Conservation (phyloP, 2,113 vertebrate species). For the Ranitomeya imitator region DNA sequence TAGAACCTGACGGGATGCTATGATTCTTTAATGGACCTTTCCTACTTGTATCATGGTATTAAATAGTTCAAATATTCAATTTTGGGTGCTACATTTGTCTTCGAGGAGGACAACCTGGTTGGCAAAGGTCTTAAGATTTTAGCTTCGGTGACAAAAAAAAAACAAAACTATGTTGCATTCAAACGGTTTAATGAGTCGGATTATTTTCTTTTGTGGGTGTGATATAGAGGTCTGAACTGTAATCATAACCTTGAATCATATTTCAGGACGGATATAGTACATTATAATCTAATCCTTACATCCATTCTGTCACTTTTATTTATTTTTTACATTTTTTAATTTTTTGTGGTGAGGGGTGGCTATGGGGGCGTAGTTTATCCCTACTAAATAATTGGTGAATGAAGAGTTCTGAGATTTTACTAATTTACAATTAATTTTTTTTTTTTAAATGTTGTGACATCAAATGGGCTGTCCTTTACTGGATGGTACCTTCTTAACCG, state of each 20-base stretch:
- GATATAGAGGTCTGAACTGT: not conserved
- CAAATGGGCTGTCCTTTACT: too few relatives aligned
- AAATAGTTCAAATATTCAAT: not conserved
- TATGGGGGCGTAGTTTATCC: not conserved
- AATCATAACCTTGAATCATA: not conserved
- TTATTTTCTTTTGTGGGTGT: not conserved
- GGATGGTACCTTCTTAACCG: too few relatives aligned
- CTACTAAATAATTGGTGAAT: not conserved
- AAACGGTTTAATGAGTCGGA: not conserved
- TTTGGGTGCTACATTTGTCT: not conserved
- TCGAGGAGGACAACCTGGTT: not conserved
- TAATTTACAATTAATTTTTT: not conserved
- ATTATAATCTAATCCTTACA: not conserved
- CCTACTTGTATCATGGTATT: not conserved
- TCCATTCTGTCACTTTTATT: not conserved
- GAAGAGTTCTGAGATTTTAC: not conserved
- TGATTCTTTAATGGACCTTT: not conserved
- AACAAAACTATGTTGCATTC: not conserved
- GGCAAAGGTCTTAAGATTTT: slow-evolving; percentile 4
- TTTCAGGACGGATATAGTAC: slow-evolving; percentile 21
- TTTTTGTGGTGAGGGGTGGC: not conserved
- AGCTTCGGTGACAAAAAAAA: not conserved
- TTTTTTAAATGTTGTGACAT: not conserved
- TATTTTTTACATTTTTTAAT: too few relatives aligned
- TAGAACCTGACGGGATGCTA: not conserved